A percentile compares a stretch with the other conserved stretches of the same genome.
phyloP scores from a whole-genome alignment of 2,888 invertebrate genomes.

The Eristalis pertinax region DNA sequence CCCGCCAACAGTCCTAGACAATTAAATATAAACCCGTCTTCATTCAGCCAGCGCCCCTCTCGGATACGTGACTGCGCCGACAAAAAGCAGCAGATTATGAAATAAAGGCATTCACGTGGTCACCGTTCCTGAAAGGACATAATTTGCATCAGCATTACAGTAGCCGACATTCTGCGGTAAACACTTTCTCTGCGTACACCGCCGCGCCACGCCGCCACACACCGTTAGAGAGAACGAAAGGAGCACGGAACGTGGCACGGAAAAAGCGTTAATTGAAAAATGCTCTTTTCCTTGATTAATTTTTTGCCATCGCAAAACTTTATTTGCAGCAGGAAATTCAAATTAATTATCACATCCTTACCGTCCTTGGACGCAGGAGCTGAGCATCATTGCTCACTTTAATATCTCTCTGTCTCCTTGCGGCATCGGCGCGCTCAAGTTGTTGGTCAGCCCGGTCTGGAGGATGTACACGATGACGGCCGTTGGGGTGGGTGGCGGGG shows the following conservation, averaged over 20 bases:
- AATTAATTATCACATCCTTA: slow-evolving; percentile 71
- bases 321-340: slow-evolving; percentile 72
- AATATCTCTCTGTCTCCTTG: slow-evolving; percentile 51
- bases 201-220: background rate
- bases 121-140: slow-evolving; percentile 65
- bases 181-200: slow-evolving; percentile 55
- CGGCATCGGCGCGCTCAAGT: background rate
- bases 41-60: background rate
- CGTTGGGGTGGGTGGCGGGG: no score
- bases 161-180: slow-evolving; percentile 71
- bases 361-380: slow-evolving; percentile 59
- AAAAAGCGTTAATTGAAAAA: slow-evolving; percentile 72
- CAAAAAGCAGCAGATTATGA: slow-evolving; percentile 63
- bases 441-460: background rate
- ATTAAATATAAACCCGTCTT: slow-evolving; percentile 51
- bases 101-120: slow-evolving; percentile 46
- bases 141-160: slow-evolving; percentile 71
- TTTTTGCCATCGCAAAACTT: slow-evolving; percentile 71
- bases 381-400: slow-evolving; percentile 70
- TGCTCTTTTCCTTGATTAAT: slow-evolving; percentile 73
- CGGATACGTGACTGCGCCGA: slow-evolving; percentile 60
- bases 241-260: slow-evolving; percentile 53
- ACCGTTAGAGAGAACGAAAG: slow-evolving; percentile 47
- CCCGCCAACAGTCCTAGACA: background rate
- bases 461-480: background rate